Conservation (phyloP, 2,888 invertebrate species). For the Noctuana brunneofusca region DNA sequence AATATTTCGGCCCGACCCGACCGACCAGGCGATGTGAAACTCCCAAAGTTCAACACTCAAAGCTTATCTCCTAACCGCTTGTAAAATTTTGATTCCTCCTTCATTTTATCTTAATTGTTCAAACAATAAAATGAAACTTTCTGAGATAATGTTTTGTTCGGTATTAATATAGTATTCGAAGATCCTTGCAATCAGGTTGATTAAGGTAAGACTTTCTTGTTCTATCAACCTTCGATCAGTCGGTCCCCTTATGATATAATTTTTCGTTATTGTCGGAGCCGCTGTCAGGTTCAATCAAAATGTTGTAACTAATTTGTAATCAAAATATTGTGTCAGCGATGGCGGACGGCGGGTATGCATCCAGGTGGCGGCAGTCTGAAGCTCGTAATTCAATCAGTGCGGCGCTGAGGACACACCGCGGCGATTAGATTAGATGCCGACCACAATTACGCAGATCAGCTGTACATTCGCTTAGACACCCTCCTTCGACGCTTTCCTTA, state of each 20-base stretch:
- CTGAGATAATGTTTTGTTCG: constrained; percentile 53
- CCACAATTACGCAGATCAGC: constrained; percentile 81
- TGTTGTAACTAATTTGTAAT: constrained; percentile 1
- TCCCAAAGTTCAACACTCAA: constrained; percentile 73
- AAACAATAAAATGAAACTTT: constrained; percentile 71
- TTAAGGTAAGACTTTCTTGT: not conserved
- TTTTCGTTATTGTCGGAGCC: not conserved
- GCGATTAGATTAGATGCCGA: constrained; percentile 77
- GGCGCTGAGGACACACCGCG: constrained; percentile 66
- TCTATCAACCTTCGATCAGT: not conserved
- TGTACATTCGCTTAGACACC: constrained; percentile 55
- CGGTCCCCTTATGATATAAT: no score
- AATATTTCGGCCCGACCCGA: constrained; percentile 52
- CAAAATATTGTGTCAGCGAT: not conserved
- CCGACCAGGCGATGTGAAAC: constrained; percentile 58
- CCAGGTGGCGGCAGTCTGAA: constrained; percentile 41
- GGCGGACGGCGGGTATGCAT: not conserved
- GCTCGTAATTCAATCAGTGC: constrained; percentile 74
- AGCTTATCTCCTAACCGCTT: constrained; percentile 76
- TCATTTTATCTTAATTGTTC: constrained; percentile 78
- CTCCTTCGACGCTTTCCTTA: constrained; percentile 29
- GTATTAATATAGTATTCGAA: constrained; percentile 47
- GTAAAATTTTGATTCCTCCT: constrained; percentile 79
- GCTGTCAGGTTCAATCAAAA: not conserved
- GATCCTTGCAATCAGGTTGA: not conserved